These are phyloP conservation scores for Stenotaenia linearis DNA, from an alignment of 2,888 invertebrate species.

Conservation along the genomic window DNA sequence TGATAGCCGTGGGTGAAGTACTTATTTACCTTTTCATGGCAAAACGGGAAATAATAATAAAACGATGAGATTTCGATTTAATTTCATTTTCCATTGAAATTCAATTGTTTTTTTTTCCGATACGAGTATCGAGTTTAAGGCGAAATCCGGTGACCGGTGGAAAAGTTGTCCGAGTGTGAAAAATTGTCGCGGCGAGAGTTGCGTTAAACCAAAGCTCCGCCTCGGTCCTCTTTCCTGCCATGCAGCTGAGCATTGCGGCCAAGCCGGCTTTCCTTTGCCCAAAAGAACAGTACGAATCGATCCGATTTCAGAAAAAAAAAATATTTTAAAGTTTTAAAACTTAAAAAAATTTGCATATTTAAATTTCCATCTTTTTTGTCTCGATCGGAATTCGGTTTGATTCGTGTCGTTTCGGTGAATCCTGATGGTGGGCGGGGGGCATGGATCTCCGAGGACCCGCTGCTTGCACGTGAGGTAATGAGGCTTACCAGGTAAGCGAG, in stretches of 20 bases:
- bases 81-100: not conserved
- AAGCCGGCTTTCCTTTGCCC: not conserved
- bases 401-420: not conserved
- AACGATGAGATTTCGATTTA: not conserved
- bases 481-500: constrained; percentile 20
- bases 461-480: not conserved
- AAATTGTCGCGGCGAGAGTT: constrained; percentile 24
- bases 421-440: not conserved
- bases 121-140: not conserved
- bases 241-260: constrained; percentile 26
- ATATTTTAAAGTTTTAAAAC: too few relatives aligned
- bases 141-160: not conserved
- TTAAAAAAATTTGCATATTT: not conserved
- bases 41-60: not conserved
- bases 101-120: not conserved
- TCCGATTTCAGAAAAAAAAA: too few relatives aligned
- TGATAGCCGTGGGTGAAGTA: not conserved
- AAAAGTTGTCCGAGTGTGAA: constrained; percentile 23
- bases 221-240: constrained; percentile 12
- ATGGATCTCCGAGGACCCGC: not conserved
- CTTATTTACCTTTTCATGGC: constrained; percentile 1
- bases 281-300: not conserved
- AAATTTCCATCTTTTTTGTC: too few relatives aligned
- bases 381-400: not conserved
- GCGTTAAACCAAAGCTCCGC: constrained; percentile 26